Base-by-base conservation (phyloP, 2,797 vertebrate species). In the Schizothorax lantsangensis region DNA sequence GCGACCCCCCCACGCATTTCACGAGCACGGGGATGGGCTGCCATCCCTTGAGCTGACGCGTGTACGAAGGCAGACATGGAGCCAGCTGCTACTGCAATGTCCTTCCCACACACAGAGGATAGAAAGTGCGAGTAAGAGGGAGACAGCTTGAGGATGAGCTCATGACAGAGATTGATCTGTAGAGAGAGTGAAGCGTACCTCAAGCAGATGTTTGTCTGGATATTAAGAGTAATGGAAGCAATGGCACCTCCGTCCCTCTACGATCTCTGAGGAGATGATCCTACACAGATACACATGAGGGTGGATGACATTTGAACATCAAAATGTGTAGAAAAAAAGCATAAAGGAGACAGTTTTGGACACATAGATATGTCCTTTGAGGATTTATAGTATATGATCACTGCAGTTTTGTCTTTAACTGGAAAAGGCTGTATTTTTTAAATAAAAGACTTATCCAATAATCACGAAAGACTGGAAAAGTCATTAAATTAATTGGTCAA, bases 121-220 rank as follows among this genome's bases (percentile, higher is more conserved):
- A 88, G 84, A 87, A 79, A 68, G 40, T 15, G 23, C 0, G 23
- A 73, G 71, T 47, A 45, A 54, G 73, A 79, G n/a, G 57, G 40
- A 88, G 86, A 80, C 83, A 45, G 84, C 89, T 88, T 12, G 69
- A 91, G 92, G 93, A 93, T 89, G 73, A 92, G 91, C 90, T 91
- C 72, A 43, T 91, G 94, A 94, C 91, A 91, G 92, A 93, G 94
- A 95, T 94, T 74, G 91, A 95, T 95, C 90, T 92, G 90, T 90
- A 79, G 81, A 90, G 90, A 91, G 91, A 93, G 89, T 81, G 90
- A 93, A 91, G 91, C 91, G 57, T 89, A 93, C 92, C 93, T 92
- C 89, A 88, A 91, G 93, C 95, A 95, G 94, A 95, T 95, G 94
- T 92, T 91, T 93, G 93, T 93, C 92, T 88, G 89, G 88, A 90